These are phyloP conservation scores for Hyphantria cunea DNA, from an alignment of 1,140 invertebrate species.

Conservation along the genomic window DNA sequence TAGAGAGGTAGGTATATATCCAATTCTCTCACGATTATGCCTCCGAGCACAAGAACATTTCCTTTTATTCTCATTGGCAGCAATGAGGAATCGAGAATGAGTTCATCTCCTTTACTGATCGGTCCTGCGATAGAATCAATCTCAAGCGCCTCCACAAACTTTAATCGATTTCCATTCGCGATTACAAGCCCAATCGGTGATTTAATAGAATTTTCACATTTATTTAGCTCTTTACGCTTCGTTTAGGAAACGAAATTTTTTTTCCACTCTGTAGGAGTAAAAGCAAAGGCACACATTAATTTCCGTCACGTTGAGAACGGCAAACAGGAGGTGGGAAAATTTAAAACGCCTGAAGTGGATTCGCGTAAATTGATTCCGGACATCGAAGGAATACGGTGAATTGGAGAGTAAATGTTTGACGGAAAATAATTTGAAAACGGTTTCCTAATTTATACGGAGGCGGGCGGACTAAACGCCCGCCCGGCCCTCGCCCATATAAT, in stretches of 20 bases:
- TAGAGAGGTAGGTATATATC: background rate
- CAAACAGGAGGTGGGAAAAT: conserved; percentile 54
- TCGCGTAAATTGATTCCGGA: conserved; percentile 69
- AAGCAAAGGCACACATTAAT: conserved; percentile 71
- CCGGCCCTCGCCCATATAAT: conserved; percentile 40
- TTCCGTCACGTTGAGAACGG: conserved; percentile 52
- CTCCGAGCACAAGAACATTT: conserved; percentile 28
- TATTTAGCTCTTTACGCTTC: conserved; percentile 42
- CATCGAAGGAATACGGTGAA: conserved; percentile 55
- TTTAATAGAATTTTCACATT: conserved; percentile 63
- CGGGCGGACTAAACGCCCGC: conserved; percentile 31
- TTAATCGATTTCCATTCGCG: conserved; percentile 58
- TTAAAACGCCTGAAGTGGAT: conserved; percentile 55
- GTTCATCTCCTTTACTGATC: conserved; percentile 44
- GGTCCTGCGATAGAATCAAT: conserved; percentile 45
- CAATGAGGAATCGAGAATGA: conserved; percentile 45
- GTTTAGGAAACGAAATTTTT: conserved; percentile 39
- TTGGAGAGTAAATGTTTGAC: conserved; percentile 61
- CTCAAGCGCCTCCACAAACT: conserved; percentile 40
- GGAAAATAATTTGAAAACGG: conserved; percentile 67
- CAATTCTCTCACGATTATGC: conserved; percentile 11
- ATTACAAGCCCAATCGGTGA: conserved; percentile 52
- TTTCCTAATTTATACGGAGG: conserved; percentile 61
- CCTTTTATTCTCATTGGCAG: conserved; percentile 40
- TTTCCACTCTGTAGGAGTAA: conserved; percentile 37